A percentile compares a stretch with the other conserved stretches of the same genome.
Evolutionary conservation across 2,113 vertebrate genomes (phyloP).

Genomic region (Acanthisitta chloris): DNA sequence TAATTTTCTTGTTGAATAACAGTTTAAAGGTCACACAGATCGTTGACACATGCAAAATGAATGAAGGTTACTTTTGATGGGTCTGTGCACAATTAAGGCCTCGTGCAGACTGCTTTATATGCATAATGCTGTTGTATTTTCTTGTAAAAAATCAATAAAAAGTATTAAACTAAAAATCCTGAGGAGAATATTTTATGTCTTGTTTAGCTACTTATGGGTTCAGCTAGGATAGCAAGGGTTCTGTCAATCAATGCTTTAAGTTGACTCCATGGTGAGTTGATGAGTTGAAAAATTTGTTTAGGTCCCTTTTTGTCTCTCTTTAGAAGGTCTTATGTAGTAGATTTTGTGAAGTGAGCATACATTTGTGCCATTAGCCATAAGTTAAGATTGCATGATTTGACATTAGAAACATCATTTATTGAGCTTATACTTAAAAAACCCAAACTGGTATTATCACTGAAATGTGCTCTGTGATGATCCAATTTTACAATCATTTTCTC

Average conservation of each 20-base stretch:
- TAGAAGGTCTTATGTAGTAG: not conserved
- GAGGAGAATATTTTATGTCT: constrained; percentile 40
- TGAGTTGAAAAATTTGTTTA: constrained; percentile 31
- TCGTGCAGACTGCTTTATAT: not conserved
- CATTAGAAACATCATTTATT: not conserved
- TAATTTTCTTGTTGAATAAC: constrained; percentile 34
- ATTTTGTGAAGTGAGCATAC: not conserved
- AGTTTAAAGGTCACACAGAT: not conserved
- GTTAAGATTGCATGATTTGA: not conserved
- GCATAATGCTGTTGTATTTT: constrained; percentile 1
- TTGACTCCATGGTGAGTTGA: constrained; percentile 34
- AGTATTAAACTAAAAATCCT: constrained; percentile 9
- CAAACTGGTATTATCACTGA: not conserved
- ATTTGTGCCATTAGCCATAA: not conserved
- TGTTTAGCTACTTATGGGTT: constrained; percentile 41
- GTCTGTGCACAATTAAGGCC: not conserved
- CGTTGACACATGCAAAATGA: not conserved
- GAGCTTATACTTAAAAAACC: not conserved
- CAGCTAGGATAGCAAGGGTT: constrained; percentile 11
- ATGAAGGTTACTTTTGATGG: not conserved
- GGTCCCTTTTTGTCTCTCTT: constrained; percentile 26
- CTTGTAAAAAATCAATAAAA: not conserved
- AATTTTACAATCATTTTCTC: constrained; percentile 19
- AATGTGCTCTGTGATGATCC: not conserved
- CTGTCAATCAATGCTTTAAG: constrained; percentile 38